phyloP scores from a whole-genome alignment of 2,888 invertebrate genomes.

The Rhabditoides inermis region DNA sequence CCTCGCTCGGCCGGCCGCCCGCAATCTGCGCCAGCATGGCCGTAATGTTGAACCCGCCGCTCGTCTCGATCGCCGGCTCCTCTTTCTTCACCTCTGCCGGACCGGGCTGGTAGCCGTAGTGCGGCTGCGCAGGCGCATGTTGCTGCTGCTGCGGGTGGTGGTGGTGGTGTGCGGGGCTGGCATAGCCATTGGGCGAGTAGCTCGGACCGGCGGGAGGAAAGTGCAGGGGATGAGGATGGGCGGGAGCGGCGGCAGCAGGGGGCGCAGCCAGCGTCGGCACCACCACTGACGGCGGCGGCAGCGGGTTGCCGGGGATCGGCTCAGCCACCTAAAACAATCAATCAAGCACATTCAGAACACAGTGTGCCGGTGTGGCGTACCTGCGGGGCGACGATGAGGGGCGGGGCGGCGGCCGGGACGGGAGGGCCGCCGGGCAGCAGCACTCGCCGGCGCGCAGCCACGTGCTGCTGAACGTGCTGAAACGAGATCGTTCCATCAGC shows the following conservation, averaged over 20 bases:
- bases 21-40: not conserved
- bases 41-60: not conserved
- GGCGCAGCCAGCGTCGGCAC: conserved; percentile 4
- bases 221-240: too few relatives aligned
- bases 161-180: too few relatives aligned
- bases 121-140: too few relatives aligned
- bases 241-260: not conserved
- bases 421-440: conserved; percentile 30
- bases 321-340: not conserved
- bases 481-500: too few relatives aligned
- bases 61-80: not conserved
- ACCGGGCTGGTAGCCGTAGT: too few relatives aligned
- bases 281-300: conserved; percentile 7
- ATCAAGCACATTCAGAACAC: not conserved
- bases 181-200: too few relatives aligned
- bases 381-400: not conserved
- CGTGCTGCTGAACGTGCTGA: conserved; percentile 18
- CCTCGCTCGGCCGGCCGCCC: not conserved
- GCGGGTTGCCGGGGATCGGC: not conserved
- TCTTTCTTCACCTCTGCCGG: too few relatives aligned
- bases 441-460: too few relatives aligned
- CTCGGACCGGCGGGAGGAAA: too few relatives aligned
- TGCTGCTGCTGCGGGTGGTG: too few relatives aligned
- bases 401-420: not conserved
- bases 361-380: not conserved